Evolutionary conservation across 2,113 vertebrate species (phyloP).

Genomic region (Eidolon helvum): DNA sequence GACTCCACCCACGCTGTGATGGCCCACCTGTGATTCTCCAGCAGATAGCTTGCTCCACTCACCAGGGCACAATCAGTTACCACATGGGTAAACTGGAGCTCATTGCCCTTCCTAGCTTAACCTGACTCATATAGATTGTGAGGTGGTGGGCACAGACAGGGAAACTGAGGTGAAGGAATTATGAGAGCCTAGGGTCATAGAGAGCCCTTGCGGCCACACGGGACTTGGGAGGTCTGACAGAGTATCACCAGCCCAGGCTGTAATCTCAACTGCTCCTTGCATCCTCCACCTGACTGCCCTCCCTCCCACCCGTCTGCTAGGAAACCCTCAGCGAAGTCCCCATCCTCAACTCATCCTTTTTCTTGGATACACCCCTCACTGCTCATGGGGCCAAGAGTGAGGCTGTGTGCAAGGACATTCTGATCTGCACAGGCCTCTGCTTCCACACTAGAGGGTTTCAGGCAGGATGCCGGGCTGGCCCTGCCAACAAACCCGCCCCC

Average conservation of each 20-base stretch:
- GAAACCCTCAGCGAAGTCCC: neutral
- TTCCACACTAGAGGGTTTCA: neutral
- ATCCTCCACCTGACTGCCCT: neutral
- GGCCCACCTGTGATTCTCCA: neutral
- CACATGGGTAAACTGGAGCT: neutral
- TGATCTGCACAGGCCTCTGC: neutral
- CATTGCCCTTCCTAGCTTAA: neutral
- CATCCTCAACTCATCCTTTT: neutral
- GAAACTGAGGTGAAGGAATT: neutral
- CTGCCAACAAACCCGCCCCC: neutral
- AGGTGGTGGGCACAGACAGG: neutral
- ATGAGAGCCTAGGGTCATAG: neutral
- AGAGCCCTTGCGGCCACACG: neutral
- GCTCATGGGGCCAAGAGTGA: no score
- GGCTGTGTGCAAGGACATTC: neutral
- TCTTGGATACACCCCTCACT: neutral
- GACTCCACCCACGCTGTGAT: neutral
- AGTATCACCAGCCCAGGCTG: neutral
- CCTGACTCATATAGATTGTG: neutral
- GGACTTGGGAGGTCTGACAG: neutral
- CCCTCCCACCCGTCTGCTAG: rapidly evolving
- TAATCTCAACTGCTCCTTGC: neutral
- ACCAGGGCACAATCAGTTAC: no score
- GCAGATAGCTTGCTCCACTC: neutral
- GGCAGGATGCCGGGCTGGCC: neutral